Conservation (phyloP, 2,888 invertebrate genomes). For the Eristalis arbustorum region DNA sequence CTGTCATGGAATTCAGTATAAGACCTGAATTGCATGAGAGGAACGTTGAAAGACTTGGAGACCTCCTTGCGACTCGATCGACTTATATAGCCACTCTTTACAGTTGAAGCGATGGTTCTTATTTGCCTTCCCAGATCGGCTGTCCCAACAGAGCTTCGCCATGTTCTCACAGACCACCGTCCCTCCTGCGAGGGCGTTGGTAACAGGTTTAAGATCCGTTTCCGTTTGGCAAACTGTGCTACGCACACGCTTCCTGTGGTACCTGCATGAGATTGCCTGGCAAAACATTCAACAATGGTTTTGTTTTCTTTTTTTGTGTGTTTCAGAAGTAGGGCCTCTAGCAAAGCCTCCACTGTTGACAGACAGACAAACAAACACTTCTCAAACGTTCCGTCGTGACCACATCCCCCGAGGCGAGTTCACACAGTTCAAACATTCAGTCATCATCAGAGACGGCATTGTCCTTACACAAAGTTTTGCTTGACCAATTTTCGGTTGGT, state of each 20-base stretch:
- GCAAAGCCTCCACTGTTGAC: background rate
- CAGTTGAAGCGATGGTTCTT: no score
- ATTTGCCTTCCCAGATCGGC: no score
- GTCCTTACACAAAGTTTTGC: constrained; percentile 23
- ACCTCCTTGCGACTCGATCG: no score
- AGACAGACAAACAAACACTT: no score
- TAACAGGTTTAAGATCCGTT: background rate
- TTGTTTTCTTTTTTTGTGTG: background rate
- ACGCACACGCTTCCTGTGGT: background rate
- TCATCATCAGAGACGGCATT: constrained; percentile 26
- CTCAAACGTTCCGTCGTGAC: background rate
- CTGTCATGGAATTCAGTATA: no score
- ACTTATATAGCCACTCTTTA: no score
- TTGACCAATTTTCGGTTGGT: constrained; percentile 37
- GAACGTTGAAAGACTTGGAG: no score
- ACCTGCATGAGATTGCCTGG: background rate
- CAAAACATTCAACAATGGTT: background rate
- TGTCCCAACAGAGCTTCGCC: no score
- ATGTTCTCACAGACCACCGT: no score
- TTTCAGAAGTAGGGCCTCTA: background rate
- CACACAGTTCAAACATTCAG: background rate
- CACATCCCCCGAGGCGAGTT: background rate
- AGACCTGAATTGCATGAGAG: no score
- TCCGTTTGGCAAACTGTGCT: background rate
- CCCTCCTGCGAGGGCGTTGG: background rate